Evolutionary conservation across 2,888 invertebrate species (phyloP).

Genomic region (Nymphalis urticae): DNA sequence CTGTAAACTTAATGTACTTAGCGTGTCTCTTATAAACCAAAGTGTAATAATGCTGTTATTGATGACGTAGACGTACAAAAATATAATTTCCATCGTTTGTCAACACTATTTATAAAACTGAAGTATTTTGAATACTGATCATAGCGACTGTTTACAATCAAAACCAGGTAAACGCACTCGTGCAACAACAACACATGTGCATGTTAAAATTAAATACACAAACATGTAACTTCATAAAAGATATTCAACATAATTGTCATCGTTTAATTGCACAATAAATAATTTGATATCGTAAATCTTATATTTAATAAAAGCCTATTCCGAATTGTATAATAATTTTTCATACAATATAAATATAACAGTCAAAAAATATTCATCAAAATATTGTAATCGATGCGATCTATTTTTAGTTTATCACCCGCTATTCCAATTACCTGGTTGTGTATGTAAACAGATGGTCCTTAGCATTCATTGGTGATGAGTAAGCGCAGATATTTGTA

Average conservation of each 20-base stretch:
- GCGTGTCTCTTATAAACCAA: too few species aligned
- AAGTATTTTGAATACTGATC: neutral
- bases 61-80: too few species aligned
- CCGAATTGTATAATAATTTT: neutral
- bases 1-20: too few species aligned
- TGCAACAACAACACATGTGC: neutral
- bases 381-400: neutral
- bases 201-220: neutral
- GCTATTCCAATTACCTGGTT: slow-evolving; percentile 24
- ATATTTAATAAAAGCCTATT: neutral
- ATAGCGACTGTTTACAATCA: slow-evolving; percentile 20
- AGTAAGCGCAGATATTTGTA: slow-evolving; percentile 57
- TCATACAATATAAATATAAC: neutral
- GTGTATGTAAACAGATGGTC: slow-evolving; percentile 20
- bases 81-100: too few species aligned
- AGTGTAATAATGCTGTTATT: too few species aligned
- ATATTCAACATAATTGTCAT: neutral
- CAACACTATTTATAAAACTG: too few species aligned
- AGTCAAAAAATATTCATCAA: neutral
- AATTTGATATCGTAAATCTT: too few species aligned
- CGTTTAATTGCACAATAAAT: too few species aligned
- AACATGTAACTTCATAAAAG: neutral
- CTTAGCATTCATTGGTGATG: slow-evolving; percentile 46
- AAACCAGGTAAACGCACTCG: slow-evolving; percentile 23
- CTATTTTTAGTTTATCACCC: neutral